Base-by-base conservation (phyloP, 2,888 invertebrate species). In the Tenthredo scrophulariae region DNA sequence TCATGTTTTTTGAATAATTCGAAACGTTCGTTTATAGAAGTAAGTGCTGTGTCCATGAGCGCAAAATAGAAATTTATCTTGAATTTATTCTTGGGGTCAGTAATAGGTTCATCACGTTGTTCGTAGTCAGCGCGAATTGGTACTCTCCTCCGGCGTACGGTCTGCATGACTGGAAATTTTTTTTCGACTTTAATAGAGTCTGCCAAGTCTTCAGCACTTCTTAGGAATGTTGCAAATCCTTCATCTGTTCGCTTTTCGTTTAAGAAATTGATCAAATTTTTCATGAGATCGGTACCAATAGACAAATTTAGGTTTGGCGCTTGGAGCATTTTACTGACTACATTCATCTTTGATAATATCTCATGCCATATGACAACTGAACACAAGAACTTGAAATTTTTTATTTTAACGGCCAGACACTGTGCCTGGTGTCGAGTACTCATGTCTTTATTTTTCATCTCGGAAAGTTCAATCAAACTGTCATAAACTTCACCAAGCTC, bases 401-500 rank as follows among this genome's bases (percentile, higher is more conserved):
- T 84, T 4, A 85, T n/a, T 85, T 85, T 62, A 62, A n/a, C 70
- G 37, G 85, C 84, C 84, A 83, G 62, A 74, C 62, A 79, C 54
- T 77, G 22, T 40, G 85, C 84, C 40, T 83, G 83, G 58, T 84
- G 72, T 72, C 72, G 54, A 50, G 67, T 37, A 26, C 58, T 84
- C 75, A 82, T 84, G 54, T 85, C 62, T 18, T 58, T 83, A 62
- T 46, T 79, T 72, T 70, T 33, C 84, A 85, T 80, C 46, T 86
- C 80, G 50, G 40, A 82, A 80, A 88, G 86, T 74, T 84, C 80
- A 72, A 84, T 84, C 77, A 88, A 85, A 62, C 85, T 85, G 43
- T 87, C 87, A 86, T 85, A 85, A 82, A 88, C 85, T 77, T 87
- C 85, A 54, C 72, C 70, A 46, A 88, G 80, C 79, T 88, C 75